Evolutionary conservation across 2,797 vertebrate species (phyloP), one percentile per base, ranked within the genome.

Genomic region (Pelodytes ibericus): DNA sequence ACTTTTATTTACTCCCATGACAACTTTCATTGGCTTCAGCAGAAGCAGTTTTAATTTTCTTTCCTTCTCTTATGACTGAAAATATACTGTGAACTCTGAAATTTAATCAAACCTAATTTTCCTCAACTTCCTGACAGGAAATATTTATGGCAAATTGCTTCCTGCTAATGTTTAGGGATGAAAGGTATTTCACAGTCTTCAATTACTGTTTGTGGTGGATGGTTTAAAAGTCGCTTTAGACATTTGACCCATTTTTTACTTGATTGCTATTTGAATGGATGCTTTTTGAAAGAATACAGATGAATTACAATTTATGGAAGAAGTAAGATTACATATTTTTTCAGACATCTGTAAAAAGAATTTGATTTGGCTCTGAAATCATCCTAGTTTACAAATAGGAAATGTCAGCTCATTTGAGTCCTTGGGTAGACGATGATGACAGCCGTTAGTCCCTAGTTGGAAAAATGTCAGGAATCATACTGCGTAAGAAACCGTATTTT

Each of bases 361-460:
- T 89, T 91, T 89, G 80, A 70, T 84, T 90, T 91, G 90, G 89
- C 89, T 74, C 53, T 75, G 25, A 76, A 85, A 85, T 86, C 24
- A 26, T 82, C 83, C 84, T 81, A 85, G 76, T 77, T 82, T 72
- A 81, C 83, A 80, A 83, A 84, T 66, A 89, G 88, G 89, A 91
- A 90, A 89, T 89, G 86, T 89, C 87, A 87, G 88, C 83, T 90
- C 86, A 81, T 86, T 87, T 85, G 82, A 88, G 79, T 79, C 81
- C 83, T 88, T 20, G 33, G 71, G 80, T 71, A 83, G 84, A 83
- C 15, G 72, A 71, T 15, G 83, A 68, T 18, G 82, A 85, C 85
- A 86, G 83, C 81, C 69, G 81, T 72, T 49, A 9, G 57, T 77
- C 66, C 72, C 0, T 0, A 25, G 26, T 83, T 87, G 88, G 87